Base-by-base conservation (phyloP, 1,140 invertebrate genomes). In the Macrobrachium nipponense region DNA sequence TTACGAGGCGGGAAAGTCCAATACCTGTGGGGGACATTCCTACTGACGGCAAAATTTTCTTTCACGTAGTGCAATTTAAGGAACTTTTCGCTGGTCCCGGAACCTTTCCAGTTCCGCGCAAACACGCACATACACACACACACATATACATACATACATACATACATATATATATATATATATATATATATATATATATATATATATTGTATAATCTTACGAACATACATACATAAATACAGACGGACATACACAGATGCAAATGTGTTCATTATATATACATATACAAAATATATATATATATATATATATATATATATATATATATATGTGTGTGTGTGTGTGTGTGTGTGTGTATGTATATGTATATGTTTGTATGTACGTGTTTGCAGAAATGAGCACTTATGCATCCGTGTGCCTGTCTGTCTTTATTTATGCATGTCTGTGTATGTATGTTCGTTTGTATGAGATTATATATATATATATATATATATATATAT, bases 231-330 rank as follows among this genome's bases (percentile, higher is more conserved):
- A n/a, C n/a, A n/a, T n/a, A n/a, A n/a, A n/a, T n/a, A n/a, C n/a
- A n/a, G n/a, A n/a, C n/a, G n/a, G n/a, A n/a, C n/a, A n/a, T n/a
- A n/a, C n/a, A n/a, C n/a, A n/a, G n/a, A n/a, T n/a, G n/a, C n/a
- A n/a, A n/a, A n/a, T n/a, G n/a, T n/a, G n/a, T n/a, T n/a, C n/a
- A n/a, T n/a, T n/a, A n/a, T n/a, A n/a, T n/a, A n/a, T n/a, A n/a
- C n/a, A n/a, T n/a, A n/a, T n/a, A n/a, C n/a, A n/a, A 66, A 6
- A 66, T 66, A 66, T 66, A 66, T 66, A 66, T 66, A 66, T 66
- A 66, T 66, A 66, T 66, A 66, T 66, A 66, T 66, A 66, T 66
- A 66, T 66, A 66, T 66, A 66, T 66, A 66, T 66, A 66, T 66
- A 66, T 66, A n/a, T 66, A 66, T 66, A 66, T n/a, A 66, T 66